Base-by-base conservation (phyloP, 2,113 vertebrate genomes). In the Ginglymostoma cirratum region DNA sequence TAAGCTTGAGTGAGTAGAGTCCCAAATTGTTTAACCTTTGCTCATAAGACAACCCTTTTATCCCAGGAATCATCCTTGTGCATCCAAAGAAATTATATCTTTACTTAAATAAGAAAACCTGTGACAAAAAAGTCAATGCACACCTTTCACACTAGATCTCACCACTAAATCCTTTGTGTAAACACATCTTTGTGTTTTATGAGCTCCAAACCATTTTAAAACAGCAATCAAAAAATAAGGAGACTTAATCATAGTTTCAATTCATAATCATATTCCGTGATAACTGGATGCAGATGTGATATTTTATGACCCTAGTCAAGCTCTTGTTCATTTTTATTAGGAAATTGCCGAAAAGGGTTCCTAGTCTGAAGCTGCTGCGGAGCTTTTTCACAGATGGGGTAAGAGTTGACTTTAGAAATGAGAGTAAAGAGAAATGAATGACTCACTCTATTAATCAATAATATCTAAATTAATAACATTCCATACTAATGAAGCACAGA, bases 381-480 rank as follows among this genome's bases (percentile, higher is more conserved):
- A 99, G 98, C 96, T 99, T 99, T 98, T 99, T 99, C 97, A 99
- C 98, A 0, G 99, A 99, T 0, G 99, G 99, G 98, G 99, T 99
- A 97, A 98, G 98, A 96, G 95, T 65, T 70, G 21, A 96, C 67
- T n/a, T 86, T 96, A 65, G 30, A 93, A 93, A 66, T 93, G 61
- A 90, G 34, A 66, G 34, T 92, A 2, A 61, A 42, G 61, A 67
- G 66, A 90, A 67, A 67, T 42, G n/a, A 66, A 55, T 66, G 38
- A 65, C 61, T 66, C 8, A 19, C 52, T 5, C 17, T 45, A 90
- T 34, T 90, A n/a, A 34, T 52, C 27, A 93, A 21, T 67, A 19
- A 21, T 66, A n/a, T 67, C 14, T 23, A 3, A 4, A 15, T 89
- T 89, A 34, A 34, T 14, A 61, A 61, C 14, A 19, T 15, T 61